Evolutionary conservation across 2,113 vertebrate genomes (phyloP), one percentile per base, ranked within the genome.

Genomic region (Corythornis cristatus): DNA sequence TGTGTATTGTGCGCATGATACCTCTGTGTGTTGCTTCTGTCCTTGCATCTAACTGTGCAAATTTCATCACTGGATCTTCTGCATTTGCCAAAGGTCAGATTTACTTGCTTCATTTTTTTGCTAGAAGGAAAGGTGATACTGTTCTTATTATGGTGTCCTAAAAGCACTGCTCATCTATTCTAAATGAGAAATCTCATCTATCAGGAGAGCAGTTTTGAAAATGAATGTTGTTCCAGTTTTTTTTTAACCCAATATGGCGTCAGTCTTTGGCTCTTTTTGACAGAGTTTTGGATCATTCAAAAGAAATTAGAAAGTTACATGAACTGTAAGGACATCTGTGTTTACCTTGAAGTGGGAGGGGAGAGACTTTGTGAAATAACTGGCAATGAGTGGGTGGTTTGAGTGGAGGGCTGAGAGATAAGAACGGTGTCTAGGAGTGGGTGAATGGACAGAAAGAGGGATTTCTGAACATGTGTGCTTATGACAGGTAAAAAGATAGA

Each of bases 341-440:
- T 48, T 40, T 48, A 18, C 29, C 11, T 81, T 1, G 4, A 43
- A 45, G 17, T 31, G n/a, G 13, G 26, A 91, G 20, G 14, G 4
- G 9, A 62, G 40, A 51, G 2, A 23, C 12, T 72, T 57, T 4
- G 43, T 48, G 64, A 72, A 64, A 4, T 54, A 45, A 12, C 11
- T 45, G 23, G n/a, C 57, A 25, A 13, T 33, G n/a, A 6, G 11
- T 73, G 10, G 3, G 15, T 40, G 67, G 15, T 50, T 45, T 5
- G 5, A 53, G 22, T 2, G 1, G 2, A 35, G 7, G 28, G 66
- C 19, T 57, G 19, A 28, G 1, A 8, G n/a, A 4, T 45, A 33
- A 57, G 42, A 78, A 75, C 8, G 18, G 8, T 75, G 53, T 62
- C 15, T 18, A 7, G 20, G 22, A 3, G 1, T 37, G 37, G 18